A percentile compares a stretch with the other conserved stretches of the same genome.
Conservation (phyloP, 2,888 invertebrate genomes). For the Steromphala cineraria region DNA sequence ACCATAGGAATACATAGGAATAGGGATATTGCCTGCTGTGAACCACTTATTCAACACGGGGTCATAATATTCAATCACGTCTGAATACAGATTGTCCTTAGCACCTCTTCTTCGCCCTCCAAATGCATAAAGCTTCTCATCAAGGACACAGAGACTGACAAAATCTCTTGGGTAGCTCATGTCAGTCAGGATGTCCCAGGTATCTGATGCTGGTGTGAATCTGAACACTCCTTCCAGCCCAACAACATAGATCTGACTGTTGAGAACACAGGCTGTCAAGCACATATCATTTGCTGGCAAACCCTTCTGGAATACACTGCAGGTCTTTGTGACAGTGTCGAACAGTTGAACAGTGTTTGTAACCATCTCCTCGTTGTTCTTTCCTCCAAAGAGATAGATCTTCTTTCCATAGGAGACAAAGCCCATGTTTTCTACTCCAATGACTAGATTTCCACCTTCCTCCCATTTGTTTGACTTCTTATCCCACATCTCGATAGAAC, state of each 20-base stretch:
- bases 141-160: slow-evolving; percentile 66
- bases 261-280: slow-evolving; percentile 62
- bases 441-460: slow-evolving; percentile 54
- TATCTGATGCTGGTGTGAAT: slow-evolving; percentile 55
- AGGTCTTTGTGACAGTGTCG: slow-evolving; percentile 56
- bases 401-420: slow-evolving; percentile 61
- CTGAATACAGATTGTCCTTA: slow-evolving; percentile 66
- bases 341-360: slow-evolving; percentile 67
- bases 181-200: slow-evolving; percentile 64
- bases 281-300: slow-evolving; percentile 70
- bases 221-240: slow-evolving; percentile 68
- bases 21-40: slow-evolving; percentile 56
- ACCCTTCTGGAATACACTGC: slow-evolving; percentile 53
- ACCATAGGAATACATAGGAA: slow-evolving; percentile 69
- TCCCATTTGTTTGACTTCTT: slow-evolving; percentile 61
- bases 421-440: slow-evolving; percentile 71
- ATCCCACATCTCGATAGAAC: slow-evolving; percentile 66
- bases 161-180: slow-evolving; percentile 67
- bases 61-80: slow-evolving; percentile 65
- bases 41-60: slow-evolving; percentile 57
- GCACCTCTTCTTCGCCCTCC: slow-evolving; percentile 67
- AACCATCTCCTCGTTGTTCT: slow-evolving; percentile 69
- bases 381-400: slow-evolving; percentile 68
- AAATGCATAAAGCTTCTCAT: slow-evolving; percentile 65
- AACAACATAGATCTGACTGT: slow-evolving; percentile 63